Evolutionary conservation across 2,888 invertebrate genomes (phyloP).

Genomic region (Yponomeuta malinellus): DNA sequence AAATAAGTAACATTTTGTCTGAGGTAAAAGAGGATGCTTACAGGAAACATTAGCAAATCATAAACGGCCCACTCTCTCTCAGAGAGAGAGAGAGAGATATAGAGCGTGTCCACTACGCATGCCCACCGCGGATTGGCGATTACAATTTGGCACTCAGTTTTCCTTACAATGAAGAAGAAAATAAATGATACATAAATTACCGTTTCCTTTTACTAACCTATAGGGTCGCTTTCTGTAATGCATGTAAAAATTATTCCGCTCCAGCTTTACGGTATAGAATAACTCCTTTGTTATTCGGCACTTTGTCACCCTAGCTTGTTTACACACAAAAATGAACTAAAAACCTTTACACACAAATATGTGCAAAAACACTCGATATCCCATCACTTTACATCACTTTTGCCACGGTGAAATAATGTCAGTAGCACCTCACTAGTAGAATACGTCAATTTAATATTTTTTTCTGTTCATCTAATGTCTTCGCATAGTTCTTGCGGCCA

Average conservation of each 20-base stretch:
- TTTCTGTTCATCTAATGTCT: background rate
- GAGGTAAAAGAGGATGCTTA: no score
- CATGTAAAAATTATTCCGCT: slow-evolving; percentile 70
- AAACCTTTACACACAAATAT: slow-evolving; percentile 4
- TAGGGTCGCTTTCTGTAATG: slow-evolving; percentile 73
- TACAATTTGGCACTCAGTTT: no score
- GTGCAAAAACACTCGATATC: background rate
- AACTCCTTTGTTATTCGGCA: background rate
- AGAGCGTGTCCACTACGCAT: no score
- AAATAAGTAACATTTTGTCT: no score
- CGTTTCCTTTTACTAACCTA: slow-evolving; percentile 41
- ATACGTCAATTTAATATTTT: background rate
- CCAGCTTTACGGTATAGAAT: slow-evolving; percentile 54
- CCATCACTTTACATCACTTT: background rate
- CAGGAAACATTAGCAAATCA: no score
- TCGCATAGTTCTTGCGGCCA: background rate
- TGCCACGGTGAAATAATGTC: background rate
- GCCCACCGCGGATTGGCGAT: no score
- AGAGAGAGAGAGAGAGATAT: no score
- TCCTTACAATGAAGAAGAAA: background rate
- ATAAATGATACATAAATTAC: background rate
- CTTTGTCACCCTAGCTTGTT: background rate
- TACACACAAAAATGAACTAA: background rate
- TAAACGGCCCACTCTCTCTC: no score
- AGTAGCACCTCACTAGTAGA: background rate